Conservation (phyloP, 1,140 invertebrate species). For the Thrips palmi region DNA sequence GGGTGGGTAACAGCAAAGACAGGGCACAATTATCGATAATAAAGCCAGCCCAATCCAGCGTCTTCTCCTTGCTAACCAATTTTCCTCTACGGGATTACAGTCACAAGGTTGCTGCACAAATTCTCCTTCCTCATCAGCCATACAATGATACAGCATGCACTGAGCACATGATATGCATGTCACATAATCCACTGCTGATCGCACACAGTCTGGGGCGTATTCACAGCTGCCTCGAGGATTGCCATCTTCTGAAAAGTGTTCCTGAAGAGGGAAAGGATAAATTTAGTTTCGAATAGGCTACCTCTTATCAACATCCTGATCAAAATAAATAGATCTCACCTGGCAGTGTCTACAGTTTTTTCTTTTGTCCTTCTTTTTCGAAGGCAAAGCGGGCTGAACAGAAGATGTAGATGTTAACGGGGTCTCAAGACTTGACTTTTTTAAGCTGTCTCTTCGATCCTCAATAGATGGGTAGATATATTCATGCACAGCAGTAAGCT, state of each 20-base stretch:
- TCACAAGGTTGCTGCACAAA: constrained; percentile 64
- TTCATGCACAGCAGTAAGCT: constrained; percentile 61
- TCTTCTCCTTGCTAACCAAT: constrained; percentile 33
- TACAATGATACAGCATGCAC: constrained; percentile 83
- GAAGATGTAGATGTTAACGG: constrained; percentile 13
- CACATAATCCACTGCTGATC: constrained; percentile 58
- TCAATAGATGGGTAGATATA: constrained; percentile 66
- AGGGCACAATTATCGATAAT: constrained; percentile 74
- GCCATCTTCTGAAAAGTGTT: constrained; percentile 54
- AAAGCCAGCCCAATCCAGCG: constrained; percentile 70
- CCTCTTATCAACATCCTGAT: background rate
- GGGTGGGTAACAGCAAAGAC: constrained; percentile 83
- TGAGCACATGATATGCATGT: constrained; percentile 71
- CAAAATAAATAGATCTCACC: background rate
- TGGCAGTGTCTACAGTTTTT: constrained; percentile 40
- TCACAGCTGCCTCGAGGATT: constrained; percentile 72
- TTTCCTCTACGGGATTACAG: constrained; percentile 34
- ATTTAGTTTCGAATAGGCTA: too few relatives aligned
- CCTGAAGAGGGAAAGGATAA: too few relatives aligned
- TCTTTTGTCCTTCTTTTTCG: constrained; percentile 20
- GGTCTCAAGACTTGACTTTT: constrained; percentile 29
- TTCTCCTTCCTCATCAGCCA: constrained; percentile 68
- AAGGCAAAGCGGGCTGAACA: constrained; percentile 25
- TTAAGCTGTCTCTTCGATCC: constrained; percentile 36
- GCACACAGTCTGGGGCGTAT: constrained; percentile 70